Percentiles rank a stretch among this genome's conserved stretches.
These are phyloP conservation scores for Galleria mellonella DNA, from an alignment of 1,140 invertebrate species.

Conservation along the genomic window DNA sequence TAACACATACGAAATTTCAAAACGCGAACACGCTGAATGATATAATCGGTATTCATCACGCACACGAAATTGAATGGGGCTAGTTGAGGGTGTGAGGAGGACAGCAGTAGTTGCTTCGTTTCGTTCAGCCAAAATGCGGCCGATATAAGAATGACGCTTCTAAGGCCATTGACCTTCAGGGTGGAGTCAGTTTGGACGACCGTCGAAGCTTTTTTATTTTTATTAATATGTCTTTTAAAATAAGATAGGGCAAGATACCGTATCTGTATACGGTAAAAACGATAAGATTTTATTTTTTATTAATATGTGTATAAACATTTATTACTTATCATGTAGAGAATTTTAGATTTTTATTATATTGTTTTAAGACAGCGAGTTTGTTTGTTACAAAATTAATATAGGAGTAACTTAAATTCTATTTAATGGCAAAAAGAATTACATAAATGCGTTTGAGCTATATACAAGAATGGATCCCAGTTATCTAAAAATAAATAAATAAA, in stretches of 20 bases:
- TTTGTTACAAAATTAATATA: no score
- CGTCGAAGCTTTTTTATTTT: constrained; percentile 23
- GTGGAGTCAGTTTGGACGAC: constrained; percentile 52
- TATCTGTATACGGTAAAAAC: no score
- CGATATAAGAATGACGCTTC: constrained; percentile 70
- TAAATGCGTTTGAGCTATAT: no score
- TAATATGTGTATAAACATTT: no score
- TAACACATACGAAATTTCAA: constrained; percentile 49
- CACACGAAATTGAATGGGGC: constrained; percentile 45
- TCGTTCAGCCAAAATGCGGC: constrained; percentile 61
- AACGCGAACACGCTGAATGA: constrained; percentile 45
- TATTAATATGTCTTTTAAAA: background rate
- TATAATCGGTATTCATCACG: constrained; percentile 63
- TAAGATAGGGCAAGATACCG: background rate
- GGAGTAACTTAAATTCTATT: no score
- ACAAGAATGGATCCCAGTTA: no score
- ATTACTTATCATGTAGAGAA: no score
- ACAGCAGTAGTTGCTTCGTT: constrained; percentile 38
- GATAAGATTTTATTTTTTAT: no score
- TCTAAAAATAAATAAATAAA: no score
- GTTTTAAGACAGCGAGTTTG: no score
- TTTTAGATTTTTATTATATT: no score
- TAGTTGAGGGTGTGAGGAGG: constrained; percentile 31
- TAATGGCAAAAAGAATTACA: no score
- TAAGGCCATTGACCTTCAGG: constrained; percentile 57